These are phyloP conservation scores for Macrotrachela quadricornifera DNA, from an alignment of 1,140 invertebrate genomes.

Conservation along the genomic window DNA sequence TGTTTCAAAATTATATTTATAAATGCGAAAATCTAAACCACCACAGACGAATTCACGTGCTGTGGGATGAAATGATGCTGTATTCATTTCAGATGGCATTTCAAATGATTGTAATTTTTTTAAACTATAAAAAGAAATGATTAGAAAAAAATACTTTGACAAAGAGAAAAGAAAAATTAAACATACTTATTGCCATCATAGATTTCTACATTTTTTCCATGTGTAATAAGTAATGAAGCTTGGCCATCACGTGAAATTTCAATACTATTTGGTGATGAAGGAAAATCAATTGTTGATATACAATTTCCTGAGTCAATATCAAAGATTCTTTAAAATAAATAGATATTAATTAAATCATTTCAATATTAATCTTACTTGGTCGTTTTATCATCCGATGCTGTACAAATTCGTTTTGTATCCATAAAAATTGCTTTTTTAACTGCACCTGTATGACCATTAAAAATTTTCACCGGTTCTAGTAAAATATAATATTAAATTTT, in stretches of 20 bases:
- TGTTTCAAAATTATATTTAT: constrained; percentile 79
- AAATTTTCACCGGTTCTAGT: constrained; percentile 43
- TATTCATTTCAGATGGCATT: constrained; percentile 47
- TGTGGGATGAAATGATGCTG: constrained; percentile 69
- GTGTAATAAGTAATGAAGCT: not conserved
- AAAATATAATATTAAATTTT: constrained; percentile 2
- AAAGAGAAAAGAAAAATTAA: no score
- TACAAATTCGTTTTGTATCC: constrained; percentile 53
- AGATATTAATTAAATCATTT: constrained; percentile 14
- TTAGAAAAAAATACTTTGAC: no score
- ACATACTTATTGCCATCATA: no score
- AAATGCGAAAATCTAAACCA: constrained; percentile 88
- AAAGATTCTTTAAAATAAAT: not conserved
- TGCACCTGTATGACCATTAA: constrained; percentile 58
- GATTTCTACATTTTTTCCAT: not conserved
- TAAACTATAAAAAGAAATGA: no score
- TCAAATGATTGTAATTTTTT: no score
- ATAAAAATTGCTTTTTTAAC: constrained; percentile 66
- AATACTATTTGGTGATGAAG: not conserved
- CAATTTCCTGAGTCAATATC: not conserved
- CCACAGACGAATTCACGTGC: constrained; percentile 78
- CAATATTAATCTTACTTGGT: constrained; percentile 9
- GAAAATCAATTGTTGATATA: not conserved
- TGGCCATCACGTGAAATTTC: not conserved
- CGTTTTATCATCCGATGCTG: constrained; percentile 15